Evolutionary conservation across 1,140 invertebrate species (phyloP), one percentile per base, ranked within the genome.

Genomic region (Venustaconcha ellipsiformis): DNA sequence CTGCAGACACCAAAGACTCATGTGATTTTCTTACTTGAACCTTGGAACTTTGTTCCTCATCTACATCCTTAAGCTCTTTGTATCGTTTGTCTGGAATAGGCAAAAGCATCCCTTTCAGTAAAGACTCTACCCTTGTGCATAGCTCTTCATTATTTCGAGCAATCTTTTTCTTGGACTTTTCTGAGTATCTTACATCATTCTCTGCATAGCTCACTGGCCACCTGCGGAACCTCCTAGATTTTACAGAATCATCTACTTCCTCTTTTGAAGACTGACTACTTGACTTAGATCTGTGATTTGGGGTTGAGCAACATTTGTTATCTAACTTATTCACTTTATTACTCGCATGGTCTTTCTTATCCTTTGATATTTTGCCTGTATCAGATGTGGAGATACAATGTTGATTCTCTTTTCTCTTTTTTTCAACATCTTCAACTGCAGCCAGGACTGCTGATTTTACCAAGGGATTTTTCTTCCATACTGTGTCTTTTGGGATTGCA

Each of bases 51-150:
- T 20, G 56, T 20, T n/a, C 20, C 15, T 67, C 64, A 15, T 77
- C 75, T n/a, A 77, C 75, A 67, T 77, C 75, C 59, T 72, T 30
- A 56, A 77, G 70, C 55, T 77, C 75, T 63, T 77, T 77, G 69
- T 77, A 77, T 17, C 70, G 67, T 69, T 78, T 78, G 15, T 70
- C 76, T 63, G 70, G 76, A 13, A 60, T 30, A 48, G 79, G 69
- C 48, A 84, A 59, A 8, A 84, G 74, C 68, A 84, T 82, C 64
- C 81, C 78, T 76, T 83, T 84, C 58, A 84, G 70, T 15, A 84
- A 72, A 57, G 72, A 78, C 72, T 84, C 83, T 23, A 84, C 83
- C 72, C 77, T 74, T 37, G 62, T 78, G 62, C 83, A 84, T 23
- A 80, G 73, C 70, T 83, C 82, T 26, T 80, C 73, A 20, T 79